Base-by-base conservation (phyloP, 1,140 invertebrate species). In the Archegozetes longisetosus region DNA sequence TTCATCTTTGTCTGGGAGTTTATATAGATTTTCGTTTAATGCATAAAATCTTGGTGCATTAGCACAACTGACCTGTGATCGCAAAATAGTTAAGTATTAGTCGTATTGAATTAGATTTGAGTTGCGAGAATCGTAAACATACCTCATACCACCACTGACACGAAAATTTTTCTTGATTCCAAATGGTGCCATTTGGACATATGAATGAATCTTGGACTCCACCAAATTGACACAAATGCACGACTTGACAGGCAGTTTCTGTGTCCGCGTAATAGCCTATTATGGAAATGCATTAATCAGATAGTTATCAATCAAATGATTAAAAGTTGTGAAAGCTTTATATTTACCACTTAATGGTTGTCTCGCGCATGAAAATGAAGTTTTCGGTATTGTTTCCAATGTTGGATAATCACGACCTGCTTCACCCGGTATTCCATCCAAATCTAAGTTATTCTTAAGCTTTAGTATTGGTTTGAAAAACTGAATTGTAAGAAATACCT, bases 201-300 rank as follows among this genome's bases (percentile, higher is more conserved):
- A 79, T 67, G 60, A 78, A 78, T 4, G 76, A 76, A 26, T 75
- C 67, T 62, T 71, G 66, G 22, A 66, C 71, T 0, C 73, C 73
- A 29, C 70, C 71, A 29, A 60, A 56, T 61, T 77, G 73, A 65
- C 82, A 83, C 1, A 83, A 75, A 67, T 80, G 77, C 64, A 82
- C 82, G 1, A 79, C 85, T 77, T 90, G 86, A 66, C 85, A 88
- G 55, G 84, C 84, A 60, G 85, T 86, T 72, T 88, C 85, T 0
- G 86, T 79, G 66, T 88, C 86, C 13, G 66, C 67, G 53, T 71
- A 70, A 56, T 69, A 73, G n/a, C 2, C 2, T 51, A 58, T 40
- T 25, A 46, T 40, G 13, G n/a, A 52, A 52, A 2, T 23, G 2
- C 17, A 4, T 14, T 1, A 20, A 4, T n/a, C n/a, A n/a, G n/a